These are phyloP conservation scores for Xerus rutilus DNA, from an alignment of 2,797 vertebrate genomes.

Conservation along the genomic window DNA sequence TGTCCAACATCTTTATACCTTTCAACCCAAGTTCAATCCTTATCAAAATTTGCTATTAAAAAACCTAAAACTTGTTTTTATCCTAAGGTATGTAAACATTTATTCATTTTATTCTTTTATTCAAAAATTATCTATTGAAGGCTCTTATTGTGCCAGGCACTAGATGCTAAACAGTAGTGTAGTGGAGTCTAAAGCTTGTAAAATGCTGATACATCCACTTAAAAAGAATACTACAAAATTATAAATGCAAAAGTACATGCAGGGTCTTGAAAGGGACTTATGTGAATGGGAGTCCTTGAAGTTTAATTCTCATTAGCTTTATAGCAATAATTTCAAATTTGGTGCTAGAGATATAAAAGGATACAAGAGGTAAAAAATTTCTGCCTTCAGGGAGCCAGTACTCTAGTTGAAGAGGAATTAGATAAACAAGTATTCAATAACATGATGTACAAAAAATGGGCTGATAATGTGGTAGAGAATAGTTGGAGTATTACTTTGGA, in stretches of 20 bases:
- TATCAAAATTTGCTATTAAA: constrained; percentile 8
- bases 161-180: not conserved
- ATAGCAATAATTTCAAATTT: not conserved
- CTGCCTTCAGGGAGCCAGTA: not conserved
- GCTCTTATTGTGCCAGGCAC: not conserved
- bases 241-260: not conserved
- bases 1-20: not conserved
- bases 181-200: not conserved
- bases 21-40: not conserved
- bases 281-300: not conserved
- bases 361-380: not conserved
- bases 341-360: not conserved
- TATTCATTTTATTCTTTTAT: not conserved
- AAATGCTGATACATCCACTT: not conserved
- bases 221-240: constrained; percentile 5
- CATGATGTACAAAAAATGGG: not conserved
- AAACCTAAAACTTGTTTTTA: not conserved
- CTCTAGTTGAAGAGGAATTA: not conserved
- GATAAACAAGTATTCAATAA: not conserved
- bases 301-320: constrained; percentile 7
- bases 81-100: not conserved
- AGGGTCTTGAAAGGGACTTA: not conserved
- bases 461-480: not conserved
- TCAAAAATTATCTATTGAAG: constrained; percentile 26
- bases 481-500: not conserved